Conservation (phyloP, 2,888 invertebrate species). For the Eupithecia vulgata region DNA sequence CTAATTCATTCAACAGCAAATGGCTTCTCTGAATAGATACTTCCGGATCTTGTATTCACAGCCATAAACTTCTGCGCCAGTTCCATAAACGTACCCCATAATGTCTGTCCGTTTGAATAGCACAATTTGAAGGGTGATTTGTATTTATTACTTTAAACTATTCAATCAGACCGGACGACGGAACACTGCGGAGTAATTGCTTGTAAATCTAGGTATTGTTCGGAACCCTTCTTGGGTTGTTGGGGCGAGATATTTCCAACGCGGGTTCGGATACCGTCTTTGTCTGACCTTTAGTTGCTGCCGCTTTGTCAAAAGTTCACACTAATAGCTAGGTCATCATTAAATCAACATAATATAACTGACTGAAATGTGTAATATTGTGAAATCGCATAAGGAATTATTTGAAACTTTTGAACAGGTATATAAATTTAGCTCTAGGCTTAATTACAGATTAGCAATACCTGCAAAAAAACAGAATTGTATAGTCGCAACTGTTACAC, state of each 20-base stretch:
- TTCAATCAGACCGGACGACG: conserved; percentile 44
- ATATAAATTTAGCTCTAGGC: too few relatives aligned
- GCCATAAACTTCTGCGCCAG: not conserved
- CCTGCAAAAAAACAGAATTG: too few relatives aligned
- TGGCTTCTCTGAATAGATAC: conserved; percentile 5
- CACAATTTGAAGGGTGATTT: conserved; percentile 7
- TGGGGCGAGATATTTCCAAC: not conserved
- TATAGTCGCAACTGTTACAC: too few relatives aligned
- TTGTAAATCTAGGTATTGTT: conserved; percentile 53
- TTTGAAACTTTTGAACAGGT: too few relatives aligned
- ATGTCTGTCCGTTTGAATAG: conserved; percentile 6
- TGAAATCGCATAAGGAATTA: too few relatives aligned
- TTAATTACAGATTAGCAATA: too few relatives aligned
- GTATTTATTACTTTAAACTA: conserved; percentile 27
- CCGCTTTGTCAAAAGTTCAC: not conserved
- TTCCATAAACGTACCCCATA: conserved; percentile 6
- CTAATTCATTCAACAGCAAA: conserved; percentile 1
- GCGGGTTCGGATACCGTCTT: not conserved
- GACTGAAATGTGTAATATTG: too few relatives aligned
- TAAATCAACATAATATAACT: too few relatives aligned
- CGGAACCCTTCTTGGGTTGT: conserved; percentile 30
- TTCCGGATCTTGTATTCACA: not conserved
- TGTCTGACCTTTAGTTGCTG: not conserved
- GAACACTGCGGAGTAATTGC: conserved; percentile 48
- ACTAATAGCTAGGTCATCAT: too few relatives aligned